Conservation (phyloP, 2,888 invertebrate species). For the Andrena haemorrhoa region DNA sequence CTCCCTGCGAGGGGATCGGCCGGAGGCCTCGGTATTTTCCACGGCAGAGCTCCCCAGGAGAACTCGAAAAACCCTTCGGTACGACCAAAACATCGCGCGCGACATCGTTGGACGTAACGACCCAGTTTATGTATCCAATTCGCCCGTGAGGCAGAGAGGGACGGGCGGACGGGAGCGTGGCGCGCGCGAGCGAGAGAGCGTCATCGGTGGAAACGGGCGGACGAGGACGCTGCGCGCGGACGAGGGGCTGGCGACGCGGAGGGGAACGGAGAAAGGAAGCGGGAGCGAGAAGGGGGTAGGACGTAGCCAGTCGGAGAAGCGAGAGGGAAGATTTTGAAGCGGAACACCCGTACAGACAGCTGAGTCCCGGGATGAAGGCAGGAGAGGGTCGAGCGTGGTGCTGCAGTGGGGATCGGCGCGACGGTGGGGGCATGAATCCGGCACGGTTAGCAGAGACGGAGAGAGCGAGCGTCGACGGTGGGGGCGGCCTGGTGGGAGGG, state of each 20-base stretch:
- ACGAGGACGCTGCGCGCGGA: neutral
- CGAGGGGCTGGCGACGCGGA: slow-evolving; percentile 28
- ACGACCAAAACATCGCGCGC: slow-evolving; percentile 31
- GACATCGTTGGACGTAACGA: slow-evolving; percentile 44
- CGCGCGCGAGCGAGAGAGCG: neutral
- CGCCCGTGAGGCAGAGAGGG: slow-evolving; percentile 33
- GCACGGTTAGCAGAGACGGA: slow-evolving; percentile 28
- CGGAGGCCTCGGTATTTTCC: neutral
- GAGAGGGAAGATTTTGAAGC: slow-evolving; percentile 39
- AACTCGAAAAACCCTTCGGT: slow-evolving; percentile 18
- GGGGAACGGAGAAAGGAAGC: neutral
- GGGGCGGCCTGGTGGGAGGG: slow-evolving; percentile 41
- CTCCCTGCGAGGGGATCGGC: neutral
- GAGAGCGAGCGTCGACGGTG: slow-evolving; percentile 13
- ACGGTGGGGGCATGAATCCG: slow-evolving; percentile 27
- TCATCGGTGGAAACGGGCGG: slow-evolving; percentile 10
- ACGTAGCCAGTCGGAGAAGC: neutral
- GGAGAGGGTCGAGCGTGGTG: slow-evolving; percentile 34
- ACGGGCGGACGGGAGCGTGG: slow-evolving; percentile 8
- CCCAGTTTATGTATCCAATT: slow-evolving; percentile 58
- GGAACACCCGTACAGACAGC: slow-evolving; percentile 63
- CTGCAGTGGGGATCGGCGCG: neutral
- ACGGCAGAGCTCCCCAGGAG: neutral
- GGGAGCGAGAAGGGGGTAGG: neutral
- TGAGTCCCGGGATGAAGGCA: slow-evolving; percentile 57